Evolutionary conservation across 2,888 invertebrate species (phyloP).

Genomic region (Dynastes maya): DNA sequence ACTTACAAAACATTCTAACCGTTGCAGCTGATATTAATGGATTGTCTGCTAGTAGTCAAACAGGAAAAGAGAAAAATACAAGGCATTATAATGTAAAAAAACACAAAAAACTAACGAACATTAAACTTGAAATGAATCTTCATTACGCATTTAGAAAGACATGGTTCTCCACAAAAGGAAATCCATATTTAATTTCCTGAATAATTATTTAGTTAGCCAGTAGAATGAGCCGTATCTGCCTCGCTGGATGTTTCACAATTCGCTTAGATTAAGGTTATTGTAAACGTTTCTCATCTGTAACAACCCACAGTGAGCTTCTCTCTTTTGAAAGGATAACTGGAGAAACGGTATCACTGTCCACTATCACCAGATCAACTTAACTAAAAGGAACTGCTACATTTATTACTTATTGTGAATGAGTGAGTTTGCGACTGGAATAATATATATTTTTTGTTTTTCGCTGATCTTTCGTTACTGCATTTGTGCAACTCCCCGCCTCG

Average conservation of each 20-base stretch:
- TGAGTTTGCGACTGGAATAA: background rate
- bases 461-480: conserved; percentile 7
- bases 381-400: conserved; percentile 56
- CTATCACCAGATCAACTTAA: conserved; percentile 51
- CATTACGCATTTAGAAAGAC: conserved; percentile 30
- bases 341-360: conserved; percentile 50
- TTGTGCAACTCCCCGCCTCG: conserved; percentile 10
- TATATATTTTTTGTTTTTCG: conserved; percentile 21
- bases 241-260: conserved; percentile 28
- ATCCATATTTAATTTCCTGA: conserved; percentile 37
- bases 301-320: conserved; percentile 25
- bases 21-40: conserved; percentile 31
- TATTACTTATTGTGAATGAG: conserved; percentile 49
- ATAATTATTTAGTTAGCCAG: conserved; percentile 29
- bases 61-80: background rate
- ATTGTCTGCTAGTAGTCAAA: background rate
- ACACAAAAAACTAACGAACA: conserved; percentile 8
- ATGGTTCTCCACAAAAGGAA: conserved; percentile 34
- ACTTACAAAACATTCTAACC: conserved; percentile 22
- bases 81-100: background rate
- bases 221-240: conserved; percentile 10
- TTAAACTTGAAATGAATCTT: conserved; percentile 28
- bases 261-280: conserved; percentile 26
- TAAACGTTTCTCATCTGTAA: conserved; percentile 31
- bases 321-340: conserved; percentile 55